Evolutionary conservation across 2,113 vertebrate genomes (phyloP).

Genomic region (Aspidoscelis tigris): DNA sequence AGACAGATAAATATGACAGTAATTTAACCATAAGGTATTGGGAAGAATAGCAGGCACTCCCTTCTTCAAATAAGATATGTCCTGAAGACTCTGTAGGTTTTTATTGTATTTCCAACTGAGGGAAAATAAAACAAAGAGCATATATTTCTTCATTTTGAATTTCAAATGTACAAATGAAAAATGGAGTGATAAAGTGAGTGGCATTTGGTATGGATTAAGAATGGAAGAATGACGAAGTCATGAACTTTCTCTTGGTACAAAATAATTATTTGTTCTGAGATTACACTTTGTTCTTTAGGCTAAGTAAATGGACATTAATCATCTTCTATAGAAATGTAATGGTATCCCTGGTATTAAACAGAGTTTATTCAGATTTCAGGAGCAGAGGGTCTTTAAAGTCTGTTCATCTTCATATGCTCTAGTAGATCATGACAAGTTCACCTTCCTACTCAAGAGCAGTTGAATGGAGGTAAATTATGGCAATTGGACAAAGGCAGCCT

Average conservation of each 20-base stretch:
- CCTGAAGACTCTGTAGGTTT: too few relatives aligned
- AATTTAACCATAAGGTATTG: constrained; percentile 18
- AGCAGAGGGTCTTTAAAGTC: neutral
- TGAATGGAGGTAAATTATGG: too few relatives aligned
- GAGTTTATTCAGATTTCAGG: neutral
- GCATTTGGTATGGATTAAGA: neutral
- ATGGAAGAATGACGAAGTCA: neutral
- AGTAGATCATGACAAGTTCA: too few relatives aligned
- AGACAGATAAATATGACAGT: neutral
- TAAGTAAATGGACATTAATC: neutral
- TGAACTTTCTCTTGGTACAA: constrained; percentile 1
- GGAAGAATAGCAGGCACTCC: constrained; percentile 12
- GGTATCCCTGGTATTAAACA: neutral
- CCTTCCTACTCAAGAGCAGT: too few relatives aligned
- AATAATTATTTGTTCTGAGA: neutral
- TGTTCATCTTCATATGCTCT: neutral
- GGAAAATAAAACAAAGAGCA: constrained; percentile 10
- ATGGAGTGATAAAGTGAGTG: neutral
- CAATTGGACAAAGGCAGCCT: too few relatives aligned
- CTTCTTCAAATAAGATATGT: neutral
- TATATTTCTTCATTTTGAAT: constrained; percentile 15
- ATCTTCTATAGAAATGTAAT: accelerated
- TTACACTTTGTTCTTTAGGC: neutral
- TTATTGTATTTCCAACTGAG: neutral
- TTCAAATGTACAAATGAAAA: neutral